Percentiles rank a stretch among this genome's conserved stretches.
These are phyloP conservation scores for Pachymerium ferrugineum DNA, from an alignment of 2,888 invertebrate genomes.

Conservation along the genomic window DNA sequence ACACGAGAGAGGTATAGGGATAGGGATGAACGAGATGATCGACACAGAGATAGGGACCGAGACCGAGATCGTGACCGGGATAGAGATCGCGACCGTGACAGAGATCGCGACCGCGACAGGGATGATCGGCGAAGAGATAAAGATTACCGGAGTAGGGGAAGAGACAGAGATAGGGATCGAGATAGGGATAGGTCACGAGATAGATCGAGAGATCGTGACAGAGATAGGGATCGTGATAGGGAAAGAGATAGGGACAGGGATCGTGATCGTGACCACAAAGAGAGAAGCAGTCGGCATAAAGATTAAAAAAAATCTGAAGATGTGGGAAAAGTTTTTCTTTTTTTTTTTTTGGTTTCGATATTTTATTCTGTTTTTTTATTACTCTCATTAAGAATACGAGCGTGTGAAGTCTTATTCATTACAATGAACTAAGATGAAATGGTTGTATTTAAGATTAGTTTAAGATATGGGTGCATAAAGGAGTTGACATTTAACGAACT, in stretches of 20 bases:
- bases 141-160: not conserved
- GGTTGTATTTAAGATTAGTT: too few relatives aligned
- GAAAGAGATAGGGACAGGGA: constrained; percentile 31
- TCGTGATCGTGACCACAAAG: constrained; percentile 25
- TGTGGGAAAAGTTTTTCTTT: not conserved
- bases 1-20: constrained; percentile 20
- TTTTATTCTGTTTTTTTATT: not conserved
- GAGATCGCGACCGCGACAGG: too few relatives aligned
- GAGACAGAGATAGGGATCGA: constrained; percentile 13
- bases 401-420: too few relatives aligned
- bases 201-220: constrained; percentile 17
- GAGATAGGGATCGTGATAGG: constrained; percentile 28
- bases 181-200: constrained; percentile 8
- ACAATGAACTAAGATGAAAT: too few relatives aligned
- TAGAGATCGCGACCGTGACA: not conserved
- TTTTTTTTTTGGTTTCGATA: not conserved
- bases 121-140: constrained; percentile 28
- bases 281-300: constrained; percentile 22
- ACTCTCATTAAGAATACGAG: not conserved
- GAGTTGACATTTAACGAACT: too few relatives aligned
- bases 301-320: not conserved
- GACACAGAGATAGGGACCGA: not conserved
- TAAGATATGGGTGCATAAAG: too few relatives aligned
- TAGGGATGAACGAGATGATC: constrained; percentile 28
- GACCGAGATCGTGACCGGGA: constrained; percentile 15